Conservation (phyloP, 2,888 invertebrate genomes). For the Himalopsyche anomala region DNA sequence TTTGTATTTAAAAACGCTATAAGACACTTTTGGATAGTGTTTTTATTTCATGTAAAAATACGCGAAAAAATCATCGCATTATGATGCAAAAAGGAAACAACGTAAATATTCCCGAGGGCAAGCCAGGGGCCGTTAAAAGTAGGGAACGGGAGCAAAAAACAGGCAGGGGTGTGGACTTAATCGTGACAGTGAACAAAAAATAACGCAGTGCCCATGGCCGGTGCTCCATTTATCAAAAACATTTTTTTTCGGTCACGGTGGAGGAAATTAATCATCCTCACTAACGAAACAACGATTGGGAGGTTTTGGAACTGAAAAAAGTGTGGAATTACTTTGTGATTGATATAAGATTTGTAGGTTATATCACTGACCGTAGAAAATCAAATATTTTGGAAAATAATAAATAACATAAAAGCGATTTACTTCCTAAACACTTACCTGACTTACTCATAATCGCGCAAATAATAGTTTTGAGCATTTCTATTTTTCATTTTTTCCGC, state of each 20-base stretch:
- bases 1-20: too few relatives aligned
- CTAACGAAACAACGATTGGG: slow-evolving; percentile 33
- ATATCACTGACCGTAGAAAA: neutral
- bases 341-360: neutral
- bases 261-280: slow-evolving; percentile 60
- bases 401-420: neutral
- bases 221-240: slow-evolving; percentile 60
- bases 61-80: neutral
- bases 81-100: slow-evolving; percentile 32
- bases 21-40: too few relatives aligned
- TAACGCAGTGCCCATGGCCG: slow-evolving; percentile 43
- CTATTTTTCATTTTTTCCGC: neutral
- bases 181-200: slow-evolving; percentile 48
- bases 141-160: neutral
- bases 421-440: neutral
- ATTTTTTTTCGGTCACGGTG: slow-evolving; percentile 56
- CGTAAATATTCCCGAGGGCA: neutral
- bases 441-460: neutral
- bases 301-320: neutral
- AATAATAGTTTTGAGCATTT: neutral
- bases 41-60: neutral
- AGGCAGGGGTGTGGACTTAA: slow-evolving; percentile 45
- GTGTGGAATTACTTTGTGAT: neutral
- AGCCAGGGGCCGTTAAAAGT: neutral
- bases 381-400: neutral